Base-by-base conservation (phyloP, 2,113 vertebrate genomes). In the Athene cunicularia region DNA sequence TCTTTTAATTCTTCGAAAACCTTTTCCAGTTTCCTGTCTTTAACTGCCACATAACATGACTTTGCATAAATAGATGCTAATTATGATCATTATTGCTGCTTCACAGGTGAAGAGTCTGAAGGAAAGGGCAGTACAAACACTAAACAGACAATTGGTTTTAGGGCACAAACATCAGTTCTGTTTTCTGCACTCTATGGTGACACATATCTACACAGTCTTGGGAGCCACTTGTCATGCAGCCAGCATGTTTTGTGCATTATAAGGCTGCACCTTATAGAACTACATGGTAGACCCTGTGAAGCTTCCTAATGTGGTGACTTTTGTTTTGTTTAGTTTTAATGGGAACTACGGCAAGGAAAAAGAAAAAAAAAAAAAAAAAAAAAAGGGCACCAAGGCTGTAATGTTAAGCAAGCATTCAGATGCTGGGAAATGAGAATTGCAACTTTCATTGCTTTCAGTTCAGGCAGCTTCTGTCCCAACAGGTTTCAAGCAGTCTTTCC, bases 221-320 rank as follows among this genome's bases (percentile, higher is more conserved):
- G 72, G 43, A 91, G 49, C 28, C 49, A 33, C 9, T 64, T 15
- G 0, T 59, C 28, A 22, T 3, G 8, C 8, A 88, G 56, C 28
- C 45, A 72, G 18, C 39, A 43, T 1, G 1, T n/a, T 73, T 45
- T 62, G 35, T 1, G 0, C 27, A 12, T 63, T 52, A 8, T 56
- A 35, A 73, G 16, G 63, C n/a, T 88, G 21, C 28, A 39, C 32
- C 17, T 60, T 76, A 47, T 19, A 49, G 14, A 17, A 53, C 30
- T 45, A n/a, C 3, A 5, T 21, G 9, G 52, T 80, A 73, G 11
- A 23, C 16, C 24, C 28, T 55, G 17, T 45, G 14, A 21, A 52
- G 22, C n/a, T 80, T 77, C 47, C 56, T 45, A 50, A 30, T 22
- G 16, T 18, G 23, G 5, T 39, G 14, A 4, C 10, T 41, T 85